phyloP scores from a whole-genome alignment of 2,113 vertebrate species.

The Eublepharis macularius region DNA sequence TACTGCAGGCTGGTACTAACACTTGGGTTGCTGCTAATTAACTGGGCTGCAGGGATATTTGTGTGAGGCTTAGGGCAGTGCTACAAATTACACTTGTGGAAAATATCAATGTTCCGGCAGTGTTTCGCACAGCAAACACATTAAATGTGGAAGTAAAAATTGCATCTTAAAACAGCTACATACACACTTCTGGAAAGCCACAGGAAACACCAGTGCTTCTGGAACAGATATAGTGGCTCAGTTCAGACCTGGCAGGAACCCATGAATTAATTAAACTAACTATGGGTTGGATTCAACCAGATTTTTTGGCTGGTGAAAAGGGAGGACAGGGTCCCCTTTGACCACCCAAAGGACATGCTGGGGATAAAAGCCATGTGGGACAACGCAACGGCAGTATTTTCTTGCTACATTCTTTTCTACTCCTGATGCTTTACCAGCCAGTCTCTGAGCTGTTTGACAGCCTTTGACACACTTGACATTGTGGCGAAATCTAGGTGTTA shows the following conservation, averaged over 20 bases:
- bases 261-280: too few species aligned
- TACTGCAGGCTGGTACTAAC: conserved; percentile 48
- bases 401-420: conserved; percentile 35
- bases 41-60: conserved; percentile 57
- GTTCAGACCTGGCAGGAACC: too few species aligned
- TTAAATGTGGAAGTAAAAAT: background rate
- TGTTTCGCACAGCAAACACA: background rate
- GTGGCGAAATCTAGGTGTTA: conserved; percentile 29
- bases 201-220: background rate
- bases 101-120: background rate
- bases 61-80: conserved; percentile 35
- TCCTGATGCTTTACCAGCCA: conserved; percentile 48
- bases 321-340: too few species aligned
- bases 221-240: too few species aligned
- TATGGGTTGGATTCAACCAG: too few species aligned
- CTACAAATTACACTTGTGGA: background rate
- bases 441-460: conserved; percentile 41
- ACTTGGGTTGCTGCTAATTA: conserved; percentile 62
- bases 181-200: too few species aligned
- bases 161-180: background rate
- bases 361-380: too few species aligned
- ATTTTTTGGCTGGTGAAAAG: too few species aligned
- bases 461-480: conserved; percentile 61
- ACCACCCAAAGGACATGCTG: too few species aligned
- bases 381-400: conserved; percentile 47